Base-by-base conservation (phyloP, 1,140 invertebrate genomes). In the Mizuhopecten yessoensis region DNA sequence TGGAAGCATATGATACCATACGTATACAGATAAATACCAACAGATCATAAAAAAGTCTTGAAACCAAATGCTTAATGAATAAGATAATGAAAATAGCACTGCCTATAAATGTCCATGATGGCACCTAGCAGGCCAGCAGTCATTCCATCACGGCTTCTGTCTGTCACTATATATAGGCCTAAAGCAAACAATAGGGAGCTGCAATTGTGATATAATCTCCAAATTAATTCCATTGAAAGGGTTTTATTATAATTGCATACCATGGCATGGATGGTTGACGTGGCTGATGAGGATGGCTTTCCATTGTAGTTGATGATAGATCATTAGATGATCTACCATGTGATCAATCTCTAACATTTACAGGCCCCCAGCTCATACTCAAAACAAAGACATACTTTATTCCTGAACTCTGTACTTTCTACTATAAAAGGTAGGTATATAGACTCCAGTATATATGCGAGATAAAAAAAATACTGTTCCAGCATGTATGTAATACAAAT, bases 181-280 rank as follows among this genome's bases (percentile, higher is more conserved):
- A 75, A 75, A 75, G 57, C 57, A 75, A 75, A 75, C 57, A 29
- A 75, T n/a, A 75, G 57, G 29, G 57, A 75, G 11, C n/a, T 23
- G 57, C 57, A 75, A 29, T 75, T 75, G 20, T 75, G 57, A 75
- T 75, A 75, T 75, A 75, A 75, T 75, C 57, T 75, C 57, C 29
- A n/a, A 75, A 75, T 75, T 75, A 75, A 75, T 75, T 75, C 57
- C 57, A 75, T 29, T 75, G 57, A 75, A 75, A 75, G 57, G 57
- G 57, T 75, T 75, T 75, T 75, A 75, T 29, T 29, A 29, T 75
- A 9, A 75, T 75, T n/a, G 11, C 11, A 75, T 75, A 75, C 57
- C 57, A 75, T 29, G 57, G 15, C 57, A 75, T 75, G 23, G 23
- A 75, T 75, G 57, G 57, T 29, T 75, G 57, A 75, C 57, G 5